These are phyloP conservation scores for Homalodisca vitripennis DNA, from an alignment of 1,140 invertebrate species.

Conservation along the genomic window DNA sequence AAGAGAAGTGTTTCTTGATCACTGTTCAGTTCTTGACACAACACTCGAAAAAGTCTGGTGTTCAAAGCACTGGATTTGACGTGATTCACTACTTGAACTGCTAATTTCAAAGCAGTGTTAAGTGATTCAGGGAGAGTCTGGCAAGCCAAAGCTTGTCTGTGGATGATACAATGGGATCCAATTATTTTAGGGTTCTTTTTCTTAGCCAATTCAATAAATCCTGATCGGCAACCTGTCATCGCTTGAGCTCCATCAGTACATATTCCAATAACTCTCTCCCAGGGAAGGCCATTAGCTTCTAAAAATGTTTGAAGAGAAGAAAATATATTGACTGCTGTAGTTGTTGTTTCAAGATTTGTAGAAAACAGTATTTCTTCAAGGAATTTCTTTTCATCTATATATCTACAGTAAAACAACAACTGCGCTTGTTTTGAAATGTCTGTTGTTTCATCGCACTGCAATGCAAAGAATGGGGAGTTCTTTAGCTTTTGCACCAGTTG, in stretches of 20 bases:
- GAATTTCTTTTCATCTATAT: slow-evolving; percentile 27
- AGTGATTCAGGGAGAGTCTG: slow-evolving; percentile 32
- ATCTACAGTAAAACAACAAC: slow-evolving; percentile 29
- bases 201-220: slow-evolving; percentile 44
- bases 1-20: slow-evolving; percentile 44
- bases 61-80: slow-evolving; percentile 37
- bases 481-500: slow-evolving; percentile 31
- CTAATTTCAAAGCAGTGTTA: slow-evolving; percentile 18
- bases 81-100: slow-evolving; percentile 19
- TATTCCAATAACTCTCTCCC: slow-evolving; percentile 42
- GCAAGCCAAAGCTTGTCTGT: slow-evolving; percentile 42
- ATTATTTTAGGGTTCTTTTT: slow-evolving; percentile 44
- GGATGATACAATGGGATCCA: slow-evolving; percentile 45
- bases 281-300: slow-evolving; percentile 27
- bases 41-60: slow-evolving; percentile 43
- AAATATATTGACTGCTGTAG: slow-evolving; percentile 32
- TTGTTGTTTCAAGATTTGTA: slow-evolving; percentile 30
- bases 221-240: slow-evolving; percentile 46
- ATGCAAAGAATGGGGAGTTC: slow-evolving; percentile 33
- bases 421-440: slow-evolving; percentile 30
- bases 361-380: slow-evolving; percentile 31
- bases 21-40: slow-evolving; percentile 45
- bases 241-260: slow-evolving; percentile 48
- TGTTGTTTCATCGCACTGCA: slow-evolving; percentile 34
- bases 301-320: slow-evolving; percentile 23